These are phyloP conservation scores for Pseudoatta argentina DNA, from an alignment of 1,140 invertebrate species.

Conservation along the genomic window DNA sequence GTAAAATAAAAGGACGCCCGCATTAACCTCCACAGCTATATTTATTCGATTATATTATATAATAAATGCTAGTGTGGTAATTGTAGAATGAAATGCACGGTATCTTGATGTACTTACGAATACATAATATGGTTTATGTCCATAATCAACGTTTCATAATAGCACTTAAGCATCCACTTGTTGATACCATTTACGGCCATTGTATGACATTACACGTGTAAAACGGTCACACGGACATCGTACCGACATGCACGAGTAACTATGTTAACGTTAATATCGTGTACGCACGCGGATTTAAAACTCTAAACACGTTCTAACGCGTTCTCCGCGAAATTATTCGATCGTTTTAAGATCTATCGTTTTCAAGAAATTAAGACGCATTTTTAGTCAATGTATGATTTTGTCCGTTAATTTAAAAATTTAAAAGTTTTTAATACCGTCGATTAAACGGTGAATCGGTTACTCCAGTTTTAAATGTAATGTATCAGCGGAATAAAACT, in stretches of 20 bases:
- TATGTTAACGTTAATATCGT: conserved; percentile 73
- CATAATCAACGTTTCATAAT: conserved; percentile 81
- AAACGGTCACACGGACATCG: conserved; percentile 70
- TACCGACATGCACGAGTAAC: conserved; percentile 69
- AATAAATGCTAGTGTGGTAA: conserved; percentile 67
- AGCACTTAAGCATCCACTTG: conserved; percentile 82
- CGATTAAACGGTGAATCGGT: neutral
- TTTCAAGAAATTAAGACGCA: neutral
- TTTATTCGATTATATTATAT: conserved; percentile 59
- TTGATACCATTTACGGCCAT: conserved; percentile 81
- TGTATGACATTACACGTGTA: conserved; percentile 74
- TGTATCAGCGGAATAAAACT: neutral
- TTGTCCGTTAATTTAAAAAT: neutral
- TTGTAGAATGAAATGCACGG: conserved; percentile 69
- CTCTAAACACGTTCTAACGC: conserved; percentile 44
- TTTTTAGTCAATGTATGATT: neutral
- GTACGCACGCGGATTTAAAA: conserved; percentile 68
- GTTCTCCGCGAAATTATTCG: neutral
- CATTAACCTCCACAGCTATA: neutral
- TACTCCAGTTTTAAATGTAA: neutral
- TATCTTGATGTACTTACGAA: conserved; percentile 72
- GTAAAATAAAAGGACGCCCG: neutral
- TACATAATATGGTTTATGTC: conserved; percentile 77
- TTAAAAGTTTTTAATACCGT: conserved; percentile 1
- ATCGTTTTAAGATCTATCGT: neutral